Base-by-base conservation (phyloP, 2,113 vertebrate species). In the Anarhynchus alexandrinus region DNA sequence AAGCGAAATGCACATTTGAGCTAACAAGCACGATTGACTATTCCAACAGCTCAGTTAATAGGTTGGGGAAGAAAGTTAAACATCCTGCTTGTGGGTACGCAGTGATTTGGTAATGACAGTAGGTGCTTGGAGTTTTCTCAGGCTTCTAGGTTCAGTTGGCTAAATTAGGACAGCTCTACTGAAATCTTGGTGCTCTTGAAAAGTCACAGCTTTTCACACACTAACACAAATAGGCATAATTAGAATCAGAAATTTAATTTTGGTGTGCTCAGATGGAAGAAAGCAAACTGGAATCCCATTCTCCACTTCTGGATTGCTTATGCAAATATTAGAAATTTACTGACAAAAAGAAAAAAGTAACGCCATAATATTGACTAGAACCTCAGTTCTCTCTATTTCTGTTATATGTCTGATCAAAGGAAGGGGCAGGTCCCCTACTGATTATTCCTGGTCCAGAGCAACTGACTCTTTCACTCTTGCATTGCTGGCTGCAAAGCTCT, bases 291-390 rank as follows among this genome's bases (percentile, higher is more conserved):
- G 32, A 90, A 78, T 85, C 51, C 14, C 21, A 23, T 66, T 70
- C 12, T 51, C 21, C 73, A n/a, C 3, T 59, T 77, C 11, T 32
- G 17, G 20, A 69, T 17, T 81, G 20, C 22, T 84, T 54, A 45
- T 38, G 23, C 2, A 55, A 77, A 38, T 70, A 23, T 52, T 65
- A 61, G 32, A 70, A 45, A 43, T 52, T 19, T 32, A 61, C 23
- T 72, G 40, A 61, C n/a, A 51, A 43, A 85, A 49, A 40, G 20
- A 30, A 30, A 30, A 80, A 74, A 43, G 5, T 27, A 54, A 76
- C 5, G 8, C 11, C 0, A 0, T 9, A n/a, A 9, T 27, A 70
- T 10, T 0, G 6, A 7, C 7, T 36, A 67, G 27, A 86, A 76
- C 7, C 12, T 57, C 12, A 66, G 30, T 65, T 73, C 11, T 82